Conservation (phyloP, 2,113 vertebrate species). For the Lates calcarifer region DNA sequence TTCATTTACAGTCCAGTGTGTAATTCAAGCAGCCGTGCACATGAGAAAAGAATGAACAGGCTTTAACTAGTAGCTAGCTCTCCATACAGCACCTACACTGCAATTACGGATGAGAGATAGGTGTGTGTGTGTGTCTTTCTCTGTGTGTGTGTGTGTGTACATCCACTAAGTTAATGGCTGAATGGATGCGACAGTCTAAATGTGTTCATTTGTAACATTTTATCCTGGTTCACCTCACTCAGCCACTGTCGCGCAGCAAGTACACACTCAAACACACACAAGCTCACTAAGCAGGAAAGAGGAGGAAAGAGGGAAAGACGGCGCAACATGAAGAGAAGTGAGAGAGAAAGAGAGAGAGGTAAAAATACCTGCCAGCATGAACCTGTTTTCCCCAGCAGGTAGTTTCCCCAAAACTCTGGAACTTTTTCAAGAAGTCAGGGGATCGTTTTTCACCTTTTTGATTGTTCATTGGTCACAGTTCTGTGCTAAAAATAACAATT, state of each 20-base stretch:
- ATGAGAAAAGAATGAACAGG: constrained; percentile 59
- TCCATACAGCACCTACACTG: constrained; percentile 76
- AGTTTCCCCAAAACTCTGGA: constrained; percentile 1
- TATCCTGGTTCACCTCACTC: constrained; percentile 80
- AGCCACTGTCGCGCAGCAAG: constrained; percentile 36
- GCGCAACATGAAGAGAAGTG: background rate
- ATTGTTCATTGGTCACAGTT: background rate
- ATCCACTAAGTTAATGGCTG: constrained; percentile 68
- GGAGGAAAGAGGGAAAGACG: constrained; percentile 1
- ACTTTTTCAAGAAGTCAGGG: background rate
- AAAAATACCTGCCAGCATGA: constrained; percentile 1
- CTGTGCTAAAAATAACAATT: background rate
- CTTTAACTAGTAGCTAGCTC: constrained; percentile 55
- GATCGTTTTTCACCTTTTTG: background rate
- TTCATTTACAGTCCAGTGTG: constrained; percentile 57
- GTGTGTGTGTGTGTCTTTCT: constrained; percentile 51
- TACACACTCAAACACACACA: constrained; percentile 2
- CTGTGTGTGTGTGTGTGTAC: background rate
- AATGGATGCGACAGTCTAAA: constrained; percentile 65
- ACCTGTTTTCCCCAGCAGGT: constrained; percentile 17
- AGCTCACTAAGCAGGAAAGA: constrained; percentile 19
- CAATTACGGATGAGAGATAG: constrained; percentile 75
- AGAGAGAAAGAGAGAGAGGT: background rate
- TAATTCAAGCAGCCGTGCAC: constrained; percentile 64
- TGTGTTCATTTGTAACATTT: constrained; percentile 78